Evolutionary conservation across 2,888 invertebrate species (phyloP), one percentile per base, ranked within the genome.

Genomic region (Drosophila putrida): DNA sequence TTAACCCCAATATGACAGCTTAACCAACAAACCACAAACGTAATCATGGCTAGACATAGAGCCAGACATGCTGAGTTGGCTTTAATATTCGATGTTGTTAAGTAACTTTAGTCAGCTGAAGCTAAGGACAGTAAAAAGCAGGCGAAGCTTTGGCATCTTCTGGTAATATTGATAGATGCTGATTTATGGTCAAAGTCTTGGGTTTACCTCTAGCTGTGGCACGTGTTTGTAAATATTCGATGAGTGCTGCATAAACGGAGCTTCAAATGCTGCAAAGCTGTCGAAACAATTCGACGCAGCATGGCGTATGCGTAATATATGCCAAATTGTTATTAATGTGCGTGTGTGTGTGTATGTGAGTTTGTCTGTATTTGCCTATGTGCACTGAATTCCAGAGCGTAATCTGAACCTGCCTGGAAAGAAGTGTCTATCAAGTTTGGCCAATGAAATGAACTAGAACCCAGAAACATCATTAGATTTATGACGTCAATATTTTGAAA

Each of bases 251-350:
- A 59, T 62, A 49, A 71, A 57, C 71, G 50, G 13, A n/a, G 25
- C 25, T 61, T 74, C 49, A 64, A 44, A 46, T 58, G 25, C 55
- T 33, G 50, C 50, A 20, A 73, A 57, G 61, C 65, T 65, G 71
- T 78, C 71, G 69, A 63, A 80, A 65, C 81, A 58, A 79, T 79
- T 82, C 73, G 63, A 67, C 82, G 20, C 83, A 83, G 61, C 82
- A 67, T 68, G 75, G 78, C 78, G 82, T 82, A 83, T 82, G 39
- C 69, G 74, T 72, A 78, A 78, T 82, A 67, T 78, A 71, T 62
- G 57, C 61, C 59, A 68, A 74, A 80, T 82, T 57, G 47, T 66
- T 75, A 66, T 71, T 71, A 47, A 75, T 75, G 66, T 71, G 46
- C 35, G 35, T 38, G 65, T 58, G 38, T 51, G 8, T 33, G 46